A percentile compares a stretch with the other conserved stretches of the same genome.
Conservation (phyloP, 2,797 vertebrate genomes). For the Micrastur ruficollis region DNA sequence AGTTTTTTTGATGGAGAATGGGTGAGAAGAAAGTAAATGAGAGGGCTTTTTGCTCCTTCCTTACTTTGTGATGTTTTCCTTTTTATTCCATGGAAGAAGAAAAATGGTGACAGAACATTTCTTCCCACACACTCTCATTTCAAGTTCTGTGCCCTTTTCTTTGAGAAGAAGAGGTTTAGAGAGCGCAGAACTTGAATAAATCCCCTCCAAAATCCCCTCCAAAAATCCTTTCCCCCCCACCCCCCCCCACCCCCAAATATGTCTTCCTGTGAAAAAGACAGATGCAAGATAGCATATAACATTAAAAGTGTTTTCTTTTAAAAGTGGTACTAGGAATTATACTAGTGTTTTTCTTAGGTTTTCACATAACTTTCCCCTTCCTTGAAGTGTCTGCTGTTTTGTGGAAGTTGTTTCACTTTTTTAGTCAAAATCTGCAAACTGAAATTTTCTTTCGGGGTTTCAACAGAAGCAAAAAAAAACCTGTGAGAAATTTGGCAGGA, state of each 20-base stretch:
- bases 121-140: constrained; percentile 49
- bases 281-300: not conserved
- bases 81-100: not conserved
- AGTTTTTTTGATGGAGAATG: not conserved
- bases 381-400: not conserved
- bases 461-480: not conserved
- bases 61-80: not conserved
- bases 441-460: not conserved
- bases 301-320: not conserved
- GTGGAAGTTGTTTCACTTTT: not conserved
- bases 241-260: too few relatives aligned
- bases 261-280: not conserved
- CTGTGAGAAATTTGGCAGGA: not conserved
- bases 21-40: not conserved
- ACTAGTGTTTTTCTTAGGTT: not conserved
- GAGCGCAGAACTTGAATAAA: constrained; percentile 30
- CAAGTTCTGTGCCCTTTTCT: constrained; percentile 29
- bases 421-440: not conserved
- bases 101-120: constrained; percentile 38
- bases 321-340: not conserved
- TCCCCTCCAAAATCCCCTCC: not conserved
- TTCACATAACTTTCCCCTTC: not conserved
- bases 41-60: not conserved
- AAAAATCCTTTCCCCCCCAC: too few relatives aligned
- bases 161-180: constrained; percentile 29